A percentile compares a stretch with the other conserved stretches of the same genome.
Evolutionary conservation across 2,888 invertebrate genomes (phyloP).

Genomic region (Drosophila paramelanica): DNA sequence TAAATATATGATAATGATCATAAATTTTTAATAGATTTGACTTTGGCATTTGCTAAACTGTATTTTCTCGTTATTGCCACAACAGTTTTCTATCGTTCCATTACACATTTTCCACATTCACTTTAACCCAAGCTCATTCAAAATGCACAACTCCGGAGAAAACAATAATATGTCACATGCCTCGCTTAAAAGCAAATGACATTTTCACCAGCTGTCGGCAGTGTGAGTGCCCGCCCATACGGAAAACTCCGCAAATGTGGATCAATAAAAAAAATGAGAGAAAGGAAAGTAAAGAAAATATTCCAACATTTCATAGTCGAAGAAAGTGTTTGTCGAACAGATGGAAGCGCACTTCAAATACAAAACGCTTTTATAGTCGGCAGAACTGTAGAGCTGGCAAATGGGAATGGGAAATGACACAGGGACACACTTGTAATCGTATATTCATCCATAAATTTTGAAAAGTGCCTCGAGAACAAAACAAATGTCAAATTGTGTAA

Average conservation of each 20-base stretch:
- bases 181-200: conserved; percentile 20
- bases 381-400: not conserved
- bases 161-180: conserved; percentile 28
- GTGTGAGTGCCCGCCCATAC: not conserved
- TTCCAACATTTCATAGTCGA: conserved; percentile 40
- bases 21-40: too few species aligned
- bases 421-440: conserved; percentile 9
- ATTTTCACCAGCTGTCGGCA: conserved; percentile 27
- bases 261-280: conserved; percentile 52
- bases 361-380: conserved; percentile 35
- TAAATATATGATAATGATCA: too few species aligned
- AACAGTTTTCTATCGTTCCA: conserved; percentile 7
- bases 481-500: conserved; percentile 32
- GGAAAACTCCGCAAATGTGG: conserved; percentile 23
- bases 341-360: conserved; percentile 29
- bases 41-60: too few species aligned
- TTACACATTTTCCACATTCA: conserved; percentile 6
- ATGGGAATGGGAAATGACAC: conserved; percentile 29
- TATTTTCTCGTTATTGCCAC: not conserved
- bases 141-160: conserved; percentile 14
- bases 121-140: conserved; percentile 6
- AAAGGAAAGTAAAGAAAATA: not conserved
- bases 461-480: conserved; percentile 8
- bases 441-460: conserved; percentile 23
- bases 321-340: conserved; percentile 33